Percentiles rank a stretch among this genome's conserved stretches.
Evolutionary conservation across 2,888 invertebrate genomes (phyloP).

Genomic region (Chloromyia formosa): DNA sequence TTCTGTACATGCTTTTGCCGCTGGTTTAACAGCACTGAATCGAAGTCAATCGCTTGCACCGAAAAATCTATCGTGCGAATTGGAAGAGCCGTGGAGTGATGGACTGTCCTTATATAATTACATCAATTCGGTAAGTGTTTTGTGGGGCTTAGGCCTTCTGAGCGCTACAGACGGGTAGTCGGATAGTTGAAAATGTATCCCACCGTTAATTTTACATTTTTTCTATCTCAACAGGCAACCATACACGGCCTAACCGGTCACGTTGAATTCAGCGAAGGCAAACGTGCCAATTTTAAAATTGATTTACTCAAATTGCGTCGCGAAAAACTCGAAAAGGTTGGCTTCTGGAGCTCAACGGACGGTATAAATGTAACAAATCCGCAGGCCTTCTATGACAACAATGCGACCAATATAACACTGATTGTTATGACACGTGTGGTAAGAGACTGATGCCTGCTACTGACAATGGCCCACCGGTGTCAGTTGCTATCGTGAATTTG

Average conservation of each 20-base stretch:
- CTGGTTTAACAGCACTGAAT: conserved; percentile 78
- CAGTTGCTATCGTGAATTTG: no score
- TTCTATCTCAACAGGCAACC: conserved; percentile 69
- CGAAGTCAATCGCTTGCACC: conserved; percentile 74
- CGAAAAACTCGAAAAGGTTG: conserved; percentile 81
- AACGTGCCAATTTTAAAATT: conserved; percentile 83
- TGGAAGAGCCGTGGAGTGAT: conserved; percentile 80
- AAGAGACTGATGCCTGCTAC: conserved; percentile 56
- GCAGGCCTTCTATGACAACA: conserved; percentile 84
- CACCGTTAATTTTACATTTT: no score
- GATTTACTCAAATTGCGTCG: conserved; percentile 84
- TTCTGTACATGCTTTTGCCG: conserved; percentile 83
- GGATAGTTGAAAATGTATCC: no score
- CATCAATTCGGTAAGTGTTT: conserved; percentile 76
- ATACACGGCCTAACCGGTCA: conserved; percentile 88
- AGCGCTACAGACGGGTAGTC: no score
- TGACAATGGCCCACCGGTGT: no score
- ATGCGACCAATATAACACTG: conserved; percentile 84
- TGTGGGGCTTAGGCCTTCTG: conserved; percentile 28
- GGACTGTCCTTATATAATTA: conserved; percentile 80
- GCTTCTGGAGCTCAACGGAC: conserved; percentile 79
- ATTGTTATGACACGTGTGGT: conserved; percentile 92
- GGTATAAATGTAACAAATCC: conserved; percentile 86
- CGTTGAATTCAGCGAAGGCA: conserved; percentile 86
- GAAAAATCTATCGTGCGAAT: conserved; percentile 83